Base-by-base conservation (phyloP, 1,140 invertebrate species). In the Drosophila parvula region DNA sequence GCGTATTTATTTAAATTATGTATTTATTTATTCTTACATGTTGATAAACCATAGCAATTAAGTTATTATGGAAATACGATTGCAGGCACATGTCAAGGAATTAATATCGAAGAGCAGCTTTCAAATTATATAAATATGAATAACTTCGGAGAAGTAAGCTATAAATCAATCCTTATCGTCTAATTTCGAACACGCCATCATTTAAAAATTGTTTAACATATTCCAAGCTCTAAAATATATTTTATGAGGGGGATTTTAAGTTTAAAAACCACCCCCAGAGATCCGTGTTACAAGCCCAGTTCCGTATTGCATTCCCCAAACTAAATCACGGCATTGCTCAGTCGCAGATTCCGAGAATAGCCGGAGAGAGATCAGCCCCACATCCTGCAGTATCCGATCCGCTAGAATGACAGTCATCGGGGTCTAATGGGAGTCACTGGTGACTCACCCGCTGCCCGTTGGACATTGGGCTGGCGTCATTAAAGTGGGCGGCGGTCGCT, bases 381-480 rank as follows among this genome's bases (percentile, higher is more conserved):
- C 51, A 59, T 71, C 65, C 67, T 71, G 41, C 7, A 58, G 27
- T 51, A 14, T 5, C 11, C 12, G n/a, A 47, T 63, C 38, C 14
- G 16, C 18, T 30, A 16, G 28, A 70, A 22, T 18, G 48, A 27
- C 48, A 69, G 68, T 71, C 68, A 71, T 56, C n/a, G n/a, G 12
- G 10, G 56, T 6, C 36, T 10, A 28, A 18, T 65, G 65, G 61
- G 61, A 71, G 51, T 58, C 50, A 70, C 34, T 70, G 11, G 18
- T 60, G 58, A 60, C 9, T 60, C 44, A 60, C 30, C 27, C 11
- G 6, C n/a, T 14, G 2, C 11, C 12, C 27, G 18, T 34, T 58
- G 43, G 48, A 69, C 63, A 38, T 44, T 65, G 38, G 34, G 18
- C 47, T 18, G 61, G 60, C 53, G 64, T 69, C 64, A 68, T 73